Evolutionary conservation across 1,140 invertebrate species (phyloP).

Genomic region (Zophobas morio): DNA sequence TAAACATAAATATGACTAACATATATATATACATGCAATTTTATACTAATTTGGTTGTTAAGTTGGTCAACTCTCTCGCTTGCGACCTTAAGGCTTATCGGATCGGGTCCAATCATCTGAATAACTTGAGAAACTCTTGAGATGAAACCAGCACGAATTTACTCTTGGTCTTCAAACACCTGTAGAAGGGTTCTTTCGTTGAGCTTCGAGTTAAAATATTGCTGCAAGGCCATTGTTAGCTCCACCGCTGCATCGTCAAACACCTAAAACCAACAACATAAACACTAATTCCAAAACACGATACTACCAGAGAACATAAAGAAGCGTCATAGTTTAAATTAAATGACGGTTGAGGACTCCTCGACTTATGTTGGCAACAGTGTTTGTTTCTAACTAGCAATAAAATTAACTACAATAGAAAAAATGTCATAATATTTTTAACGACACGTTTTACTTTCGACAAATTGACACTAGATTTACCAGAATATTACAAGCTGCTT

Average conservation of each 20-base stretch:
- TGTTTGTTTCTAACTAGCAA: too few relatives aligned
- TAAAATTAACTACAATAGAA: too few relatives aligned
- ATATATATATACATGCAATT: conserved; percentile 52
- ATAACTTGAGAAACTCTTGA: conserved; percentile 90
- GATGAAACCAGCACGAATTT: conserved; percentile 85
- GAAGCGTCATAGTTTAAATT: too few relatives aligned
- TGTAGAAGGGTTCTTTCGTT: conserved; percentile 84
- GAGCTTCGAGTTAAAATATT: conserved; percentile 87
- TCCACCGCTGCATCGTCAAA: conserved; percentile 96
- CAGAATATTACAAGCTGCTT: too few relatives aligned
- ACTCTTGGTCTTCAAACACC: conserved; percentile 84
- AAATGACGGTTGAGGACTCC: too few relatives aligned
- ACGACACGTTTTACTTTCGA: too few relatives aligned
- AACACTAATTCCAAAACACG: not conserved
- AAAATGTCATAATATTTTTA: too few relatives aligned
- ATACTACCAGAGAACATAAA: not conserved
- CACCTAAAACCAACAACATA: conserved; percentile 73
- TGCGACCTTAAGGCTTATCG: conserved; percentile 84
- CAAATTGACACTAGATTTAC: too few relatives aligned
- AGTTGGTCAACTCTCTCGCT: conserved; percentile 86
- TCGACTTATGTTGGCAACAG: too few relatives aligned
- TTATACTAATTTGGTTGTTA: conserved; percentile 76
- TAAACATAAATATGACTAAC: not conserved
- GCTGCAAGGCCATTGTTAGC: conserved; percentile 91
- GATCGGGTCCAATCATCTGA: conserved; percentile 93